phyloP scores from a whole-genome alignment of 2,113 vertebrate species.

The Eclectus roratus region DNA sequence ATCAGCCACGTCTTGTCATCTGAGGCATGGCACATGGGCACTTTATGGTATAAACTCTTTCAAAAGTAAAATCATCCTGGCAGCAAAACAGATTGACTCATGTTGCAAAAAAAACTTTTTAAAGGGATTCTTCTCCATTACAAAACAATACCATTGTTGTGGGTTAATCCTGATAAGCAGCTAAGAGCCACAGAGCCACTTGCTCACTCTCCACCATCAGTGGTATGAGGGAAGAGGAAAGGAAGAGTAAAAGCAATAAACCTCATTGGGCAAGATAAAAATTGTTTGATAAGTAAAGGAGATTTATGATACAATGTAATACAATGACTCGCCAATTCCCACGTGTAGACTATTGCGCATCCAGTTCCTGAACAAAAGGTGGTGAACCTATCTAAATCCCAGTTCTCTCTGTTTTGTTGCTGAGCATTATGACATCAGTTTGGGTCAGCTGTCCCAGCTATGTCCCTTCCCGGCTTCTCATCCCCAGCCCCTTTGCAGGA shows the following conservation, averaged over 20 bases:
- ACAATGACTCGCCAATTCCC: neutral
- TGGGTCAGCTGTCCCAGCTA: neutral
- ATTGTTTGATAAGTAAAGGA: neutral
- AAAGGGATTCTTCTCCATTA: neutral
- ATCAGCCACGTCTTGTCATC: neutral
- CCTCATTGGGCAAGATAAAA: neutral
- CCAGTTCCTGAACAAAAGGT: neutral
- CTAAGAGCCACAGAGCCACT: neutral
- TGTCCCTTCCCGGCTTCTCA: neutral
- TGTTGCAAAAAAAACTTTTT: neutral
- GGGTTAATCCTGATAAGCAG: neutral
- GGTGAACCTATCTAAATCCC: neutral
- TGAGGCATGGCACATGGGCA: neutral
- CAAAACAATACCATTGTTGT: neutral
- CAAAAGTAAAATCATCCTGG: neutral
- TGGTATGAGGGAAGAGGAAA: neutral
- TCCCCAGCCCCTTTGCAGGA: neutral
- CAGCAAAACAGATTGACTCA: neutral
- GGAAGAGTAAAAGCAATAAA: neutral
- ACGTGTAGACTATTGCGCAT: neutral
- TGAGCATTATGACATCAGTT: neutral
- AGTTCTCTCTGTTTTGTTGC: neutral
- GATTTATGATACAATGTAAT: neutral
- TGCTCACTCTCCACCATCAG: neutral
- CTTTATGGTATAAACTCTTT: slow-evolving; percentile 18